These are phyloP conservation scores for Cliona cf. orientalis DNA, from an alignment of 37 sponge, comb jelly and placozoan species.

Conservation along the genomic window DNA sequence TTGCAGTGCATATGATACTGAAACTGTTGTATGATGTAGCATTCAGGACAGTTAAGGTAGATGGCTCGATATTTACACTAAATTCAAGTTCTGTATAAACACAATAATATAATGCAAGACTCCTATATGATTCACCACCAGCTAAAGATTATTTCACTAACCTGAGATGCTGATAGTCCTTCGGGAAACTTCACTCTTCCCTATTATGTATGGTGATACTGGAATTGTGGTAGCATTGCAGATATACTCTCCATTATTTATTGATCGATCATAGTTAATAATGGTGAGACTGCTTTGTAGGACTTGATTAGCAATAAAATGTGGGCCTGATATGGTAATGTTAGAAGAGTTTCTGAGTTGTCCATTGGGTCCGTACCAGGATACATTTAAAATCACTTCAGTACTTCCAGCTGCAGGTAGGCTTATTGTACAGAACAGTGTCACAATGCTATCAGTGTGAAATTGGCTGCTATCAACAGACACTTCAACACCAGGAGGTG, in stretches of 20 bases:
- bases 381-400: neutral
- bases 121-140: neutral
- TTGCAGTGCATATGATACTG: conserved; percentile 14
- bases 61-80: neutral
- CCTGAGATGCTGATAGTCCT: neutral
- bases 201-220: conserved; percentile 6
- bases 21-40: conserved; percentile 7
- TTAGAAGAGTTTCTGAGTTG: conserved; percentile 2
- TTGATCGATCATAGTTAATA: neutral
- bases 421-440: neutral
- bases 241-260: conserved; percentile 12
- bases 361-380: conserved; percentile 14
- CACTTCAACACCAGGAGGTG: conserved; percentile 4
- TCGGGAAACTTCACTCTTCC: neutral
- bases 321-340: neutral
- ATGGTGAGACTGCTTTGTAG: conserved; percentile 8
- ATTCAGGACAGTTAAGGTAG: neutral
- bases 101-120: no score
- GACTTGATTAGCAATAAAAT: neutral
- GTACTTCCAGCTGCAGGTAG: neutral
- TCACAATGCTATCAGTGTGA: neutral
- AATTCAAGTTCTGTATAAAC: neutral
- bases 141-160: neutral
- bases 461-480: neutral
- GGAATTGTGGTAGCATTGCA: conserved; percentile 23